Conservation (phyloP, 2,888 invertebrate genomes). For the Sinohyriopsis cumingii region DNA sequence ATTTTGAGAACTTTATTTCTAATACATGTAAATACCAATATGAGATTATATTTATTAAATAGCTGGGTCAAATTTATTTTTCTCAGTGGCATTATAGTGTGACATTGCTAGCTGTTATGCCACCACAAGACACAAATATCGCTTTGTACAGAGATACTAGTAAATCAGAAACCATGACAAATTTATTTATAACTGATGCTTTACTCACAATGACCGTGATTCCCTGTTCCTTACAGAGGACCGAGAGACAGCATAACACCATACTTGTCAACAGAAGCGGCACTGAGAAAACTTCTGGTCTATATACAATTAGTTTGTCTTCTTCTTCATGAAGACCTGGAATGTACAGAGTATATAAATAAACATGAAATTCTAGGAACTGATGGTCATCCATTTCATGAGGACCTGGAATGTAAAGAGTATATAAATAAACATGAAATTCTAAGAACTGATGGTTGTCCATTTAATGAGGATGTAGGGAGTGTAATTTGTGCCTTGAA, state of each 20-base stretch:
- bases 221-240: slow-evolving; percentile 95
- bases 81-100: too few relatives aligned
- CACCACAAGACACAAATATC: background rate
- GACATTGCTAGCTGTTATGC: too few relatives aligned
- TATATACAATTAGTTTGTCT: slow-evolving; percentile 17
- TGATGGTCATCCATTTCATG: too few relatives aligned
- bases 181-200: background rate
- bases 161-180: background rate
- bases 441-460: too few relatives aligned
- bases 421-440: background rate
- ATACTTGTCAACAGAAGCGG: slow-evolving; percentile 45
- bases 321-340: slow-evolving; percentile 25
- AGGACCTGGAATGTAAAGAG: slow-evolving; percentile 20
- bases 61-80: too few relatives aligned
- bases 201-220: slow-evolving; percentile 87
- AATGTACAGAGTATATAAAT: slow-evolving; percentile 5
- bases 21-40: too few relatives aligned
- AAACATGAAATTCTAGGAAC: too few relatives aligned
- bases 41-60: too few relatives aligned
- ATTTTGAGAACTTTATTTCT: too few relatives aligned
- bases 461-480: too few relatives aligned
- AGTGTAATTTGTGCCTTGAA: too few relatives aligned
- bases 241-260: slow-evolving; percentile 75
- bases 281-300: slow-evolving; percentile 40
- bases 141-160: background rate